phyloP scores from a whole-genome alignment of 92 coral and sea anemone genomes.

The Pocillopora meandrina region DNA sequence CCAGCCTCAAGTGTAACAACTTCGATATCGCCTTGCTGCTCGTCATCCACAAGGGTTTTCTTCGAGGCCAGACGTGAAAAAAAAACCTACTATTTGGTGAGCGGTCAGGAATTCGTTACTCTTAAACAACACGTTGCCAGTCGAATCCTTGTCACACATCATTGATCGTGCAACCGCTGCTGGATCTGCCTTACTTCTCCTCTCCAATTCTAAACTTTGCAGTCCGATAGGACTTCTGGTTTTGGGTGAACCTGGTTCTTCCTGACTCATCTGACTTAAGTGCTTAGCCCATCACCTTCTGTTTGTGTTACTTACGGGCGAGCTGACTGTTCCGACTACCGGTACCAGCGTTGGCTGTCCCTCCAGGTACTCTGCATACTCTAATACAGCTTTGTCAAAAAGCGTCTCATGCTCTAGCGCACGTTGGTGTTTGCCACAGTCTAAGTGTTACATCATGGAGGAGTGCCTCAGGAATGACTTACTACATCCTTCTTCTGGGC shows the following conservation, averaged over 20 bases:
- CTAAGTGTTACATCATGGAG: constrained; percentile 59
- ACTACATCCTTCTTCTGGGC: constrained; percentile 60
- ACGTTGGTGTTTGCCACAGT: constrained; percentile 46
- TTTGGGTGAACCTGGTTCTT: constrained; percentile 58
- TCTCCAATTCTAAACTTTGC: constrained; percentile 70
- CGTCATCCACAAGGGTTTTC: constrained; percentile 32
- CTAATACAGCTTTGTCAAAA: constrained; percentile 49
- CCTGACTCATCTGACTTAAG: constrained; percentile 55
- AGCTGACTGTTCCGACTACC: constrained; percentile 23
- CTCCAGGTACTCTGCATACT: constrained; percentile 50
- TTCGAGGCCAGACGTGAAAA: neutral
- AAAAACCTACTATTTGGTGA: neutral
- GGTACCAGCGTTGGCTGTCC: constrained; percentile 28
- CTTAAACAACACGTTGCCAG: constrained; percentile 1
- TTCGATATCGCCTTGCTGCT: constrained; percentile 35
- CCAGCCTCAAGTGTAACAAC: constrained; percentile 12
- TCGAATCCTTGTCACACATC: constrained; percentile 63
- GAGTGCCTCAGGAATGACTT: constrained; percentile 49
- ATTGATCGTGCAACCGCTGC: constrained; percentile 66
- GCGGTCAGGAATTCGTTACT: constrained; percentile 35
- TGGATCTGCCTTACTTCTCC: constrained; percentile 58
- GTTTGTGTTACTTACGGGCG: constrained; percentile 6
- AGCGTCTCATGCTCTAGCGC: constrained; percentile 51
- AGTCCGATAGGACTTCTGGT: constrained; percentile 55
- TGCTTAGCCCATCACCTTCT: constrained; percentile 53